Percentiles rank a stretch among this genome's conserved stretches.
These are phyloP conservation scores for Chrysolina haemoptera DNA, from an alignment of 2,888 invertebrate genomes.

Conservation along the genomic window DNA sequence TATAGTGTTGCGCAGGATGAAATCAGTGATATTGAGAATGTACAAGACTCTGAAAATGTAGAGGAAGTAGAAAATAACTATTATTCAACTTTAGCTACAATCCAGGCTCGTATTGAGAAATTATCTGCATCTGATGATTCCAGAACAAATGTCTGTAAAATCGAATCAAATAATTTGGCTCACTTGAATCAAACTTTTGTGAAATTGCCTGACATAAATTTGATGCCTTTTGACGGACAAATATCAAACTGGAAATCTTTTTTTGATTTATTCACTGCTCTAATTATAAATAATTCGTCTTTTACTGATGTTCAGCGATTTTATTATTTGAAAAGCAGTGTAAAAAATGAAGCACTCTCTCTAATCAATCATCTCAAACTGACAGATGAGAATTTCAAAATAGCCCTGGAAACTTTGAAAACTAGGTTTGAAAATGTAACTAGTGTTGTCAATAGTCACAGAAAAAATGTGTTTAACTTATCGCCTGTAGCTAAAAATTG, in stretches of 20 bases:
- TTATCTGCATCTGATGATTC: neutral
- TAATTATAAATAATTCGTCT: neutral
- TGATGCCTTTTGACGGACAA: neutral
- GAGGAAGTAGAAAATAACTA: neutral
- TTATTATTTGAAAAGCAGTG: neutral
- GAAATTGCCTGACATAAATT: neutral
- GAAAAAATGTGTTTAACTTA: neutral
- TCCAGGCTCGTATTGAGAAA: neutral
- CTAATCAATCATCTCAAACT: neutral
- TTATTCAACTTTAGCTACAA: neutral
- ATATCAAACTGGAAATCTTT: neutral
- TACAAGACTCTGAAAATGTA: constrained; percentile 1
- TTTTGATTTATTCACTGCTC: neutral
- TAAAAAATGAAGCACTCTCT: neutral
- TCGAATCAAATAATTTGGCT: neutral
- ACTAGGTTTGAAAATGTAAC: neutral
- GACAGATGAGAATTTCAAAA: neutral
- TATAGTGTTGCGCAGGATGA: neutral
- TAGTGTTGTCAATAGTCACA: neutral
- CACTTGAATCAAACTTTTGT: neutral
- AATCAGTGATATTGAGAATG: neutral
- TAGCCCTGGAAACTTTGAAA: neutral
- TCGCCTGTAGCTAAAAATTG: neutral
- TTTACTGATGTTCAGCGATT: neutral
- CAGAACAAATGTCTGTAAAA: neutral